Conservation (phyloP, 2,888 invertebrate genomes). For the Dryadula phaetusa region DNA sequence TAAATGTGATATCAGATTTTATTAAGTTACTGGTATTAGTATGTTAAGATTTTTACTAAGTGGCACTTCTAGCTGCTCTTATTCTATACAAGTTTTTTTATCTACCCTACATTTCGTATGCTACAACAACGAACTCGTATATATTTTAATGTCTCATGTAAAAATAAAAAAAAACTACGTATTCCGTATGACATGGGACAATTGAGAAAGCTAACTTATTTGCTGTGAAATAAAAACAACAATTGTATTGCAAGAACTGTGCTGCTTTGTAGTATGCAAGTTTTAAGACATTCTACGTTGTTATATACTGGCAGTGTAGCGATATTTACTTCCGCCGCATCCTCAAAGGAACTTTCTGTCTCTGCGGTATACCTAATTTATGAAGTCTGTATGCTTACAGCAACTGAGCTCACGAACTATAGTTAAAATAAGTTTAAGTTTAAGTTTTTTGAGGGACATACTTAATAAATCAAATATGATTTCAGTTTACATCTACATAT, state of each 20-base stretch:
- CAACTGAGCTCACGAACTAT: constrained; percentile 2
- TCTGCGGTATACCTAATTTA: constrained; percentile 17
- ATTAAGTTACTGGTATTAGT: too few species aligned
- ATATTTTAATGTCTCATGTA: too few species aligned
- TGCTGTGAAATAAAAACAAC: neutral
- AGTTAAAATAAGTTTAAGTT: neutral
- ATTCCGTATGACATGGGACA: neutral
- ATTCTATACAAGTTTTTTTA: too few species aligned
- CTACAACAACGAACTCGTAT: too few species aligned
- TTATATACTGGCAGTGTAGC: neutral
- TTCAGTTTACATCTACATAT: too few species aligned
- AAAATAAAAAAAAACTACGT: too few species aligned
- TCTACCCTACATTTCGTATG: too few species aligned
- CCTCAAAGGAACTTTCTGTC: constrained; percentile 17
- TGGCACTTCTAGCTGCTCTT: too few species aligned
- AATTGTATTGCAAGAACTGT: neutral
- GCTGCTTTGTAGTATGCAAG: neutral
- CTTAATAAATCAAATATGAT: neutral
- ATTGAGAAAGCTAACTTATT: neutral
- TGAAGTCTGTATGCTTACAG: constrained; percentile 2
- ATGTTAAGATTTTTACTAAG: too few species aligned
- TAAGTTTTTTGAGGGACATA: neutral
- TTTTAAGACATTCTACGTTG: neutral
- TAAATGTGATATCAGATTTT: too few species aligned
- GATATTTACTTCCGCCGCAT: constrained; percentile 10